phyloP scores from a whole-genome alignment of 1,140 invertebrate genomes.

The Dryas iulia region DNA sequence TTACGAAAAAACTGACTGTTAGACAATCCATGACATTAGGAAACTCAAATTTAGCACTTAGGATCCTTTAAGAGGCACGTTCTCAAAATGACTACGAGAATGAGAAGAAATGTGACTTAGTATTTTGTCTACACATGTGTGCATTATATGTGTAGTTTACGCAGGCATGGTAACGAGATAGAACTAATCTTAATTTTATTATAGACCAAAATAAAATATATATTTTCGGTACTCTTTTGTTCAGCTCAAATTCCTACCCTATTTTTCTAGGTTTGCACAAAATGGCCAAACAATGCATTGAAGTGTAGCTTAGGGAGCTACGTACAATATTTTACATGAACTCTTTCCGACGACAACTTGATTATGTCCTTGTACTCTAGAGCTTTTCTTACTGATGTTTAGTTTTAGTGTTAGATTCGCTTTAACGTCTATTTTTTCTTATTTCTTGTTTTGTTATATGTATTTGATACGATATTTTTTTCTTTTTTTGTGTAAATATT shows the following conservation, averaged over 20 bases:
- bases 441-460: neutral
- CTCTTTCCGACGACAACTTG: slow-evolving; percentile 3
- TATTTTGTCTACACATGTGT: too few relatives aligned
- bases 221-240: neutral
- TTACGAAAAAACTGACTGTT: too few relatives aligned
- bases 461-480: neutral
- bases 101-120: too few relatives aligned
- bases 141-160: too few relatives aligned
- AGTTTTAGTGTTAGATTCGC: neutral
- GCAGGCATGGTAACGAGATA: too few relatives aligned
- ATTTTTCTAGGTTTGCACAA: neutral
- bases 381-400: neutral
- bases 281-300: slow-evolving; percentile 3
- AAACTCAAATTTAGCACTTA: too few relatives aligned
- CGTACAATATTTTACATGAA: slow-evolving; percentile 7
- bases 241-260: neutral
- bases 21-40: too few relatives aligned
- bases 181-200: too few relatives aligned
- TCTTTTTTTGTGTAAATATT: too few relatives aligned
- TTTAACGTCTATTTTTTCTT: neutral
- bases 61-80: too few relatives aligned
- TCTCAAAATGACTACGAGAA: too few relatives aligned
- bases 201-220: too few relatives aligned
- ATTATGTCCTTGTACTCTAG: neutral
- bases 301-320: slow-evolving; percentile 5